Percentiles rank a stretch among this genome's conserved stretches.
These are phyloP conservation scores for Typhlichthys eigenmanni DNA, from an alignment of 2,797 vertebrate species.

Conservation along the genomic window DNA sequence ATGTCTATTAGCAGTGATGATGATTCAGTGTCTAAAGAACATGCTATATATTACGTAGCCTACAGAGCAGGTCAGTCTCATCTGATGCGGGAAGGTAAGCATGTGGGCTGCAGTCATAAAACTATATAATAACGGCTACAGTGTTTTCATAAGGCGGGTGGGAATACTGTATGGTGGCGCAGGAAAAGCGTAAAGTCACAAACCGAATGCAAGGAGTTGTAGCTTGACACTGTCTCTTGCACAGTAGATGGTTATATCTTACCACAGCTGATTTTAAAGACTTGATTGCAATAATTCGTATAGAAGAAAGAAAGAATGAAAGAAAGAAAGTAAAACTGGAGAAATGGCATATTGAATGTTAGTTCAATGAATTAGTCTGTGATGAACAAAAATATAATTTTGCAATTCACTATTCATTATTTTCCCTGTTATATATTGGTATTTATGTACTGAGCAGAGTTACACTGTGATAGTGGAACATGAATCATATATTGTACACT, in stretches of 20 bases:
- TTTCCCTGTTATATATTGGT: too few species aligned
- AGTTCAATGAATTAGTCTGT: constrained; percentile 43
- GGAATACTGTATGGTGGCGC: neutral
- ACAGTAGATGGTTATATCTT: neutral
- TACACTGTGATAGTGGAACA: too few species aligned
- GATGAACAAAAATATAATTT: constrained; percentile 14
- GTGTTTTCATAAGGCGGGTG: neutral
- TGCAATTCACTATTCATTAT: too few species aligned
- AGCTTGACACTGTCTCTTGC: constrained; percentile 35
- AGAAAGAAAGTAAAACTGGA: constrained; percentile 6
- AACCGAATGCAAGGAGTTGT: constrained; percentile 27
- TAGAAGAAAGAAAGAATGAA: constrained; percentile 13
- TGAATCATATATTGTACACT: too few species aligned
- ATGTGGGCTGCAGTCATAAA: too few species aligned
- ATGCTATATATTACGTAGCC: too few species aligned
- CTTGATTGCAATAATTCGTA: constrained; percentile 44
- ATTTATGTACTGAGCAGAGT: too few species aligned
- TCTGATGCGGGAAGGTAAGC: too few species aligned
- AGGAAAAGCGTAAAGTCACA: neutral
- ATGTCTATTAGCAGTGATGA: too few species aligned
- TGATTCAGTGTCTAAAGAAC: too few species aligned
- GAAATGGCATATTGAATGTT: constrained; percentile 47
- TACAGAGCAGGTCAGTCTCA: too few species aligned
- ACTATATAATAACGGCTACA: too few species aligned
- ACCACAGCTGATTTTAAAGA: constrained; percentile 55